Evolutionary conservation across 1,140 invertebrate species (phyloP), one percentile per base, ranked within the genome.

Genomic region (Mesaphorura yosii): DNA sequence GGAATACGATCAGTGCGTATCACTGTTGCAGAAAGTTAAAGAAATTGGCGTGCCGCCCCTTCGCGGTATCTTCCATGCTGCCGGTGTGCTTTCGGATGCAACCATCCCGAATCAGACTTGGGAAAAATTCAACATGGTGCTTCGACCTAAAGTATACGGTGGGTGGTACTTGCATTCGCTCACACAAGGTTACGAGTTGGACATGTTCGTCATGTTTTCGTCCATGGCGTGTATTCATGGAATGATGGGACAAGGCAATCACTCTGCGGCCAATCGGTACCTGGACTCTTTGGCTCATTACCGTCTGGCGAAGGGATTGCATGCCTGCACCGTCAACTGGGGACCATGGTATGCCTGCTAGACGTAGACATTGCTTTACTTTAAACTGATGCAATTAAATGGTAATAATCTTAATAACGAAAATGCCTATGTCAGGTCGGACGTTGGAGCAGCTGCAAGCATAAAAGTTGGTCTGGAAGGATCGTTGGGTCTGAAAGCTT

Each of bases 41-140:
- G 4, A 31, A 5, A 10, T 12, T 15, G 40, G 12, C 6, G 19
- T 48, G 19, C 53, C 53, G 15, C 46, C 46, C 6, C 38, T 55
- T 37, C 20, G 47, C 2, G 53, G 53, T 17, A 44, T 55, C 6
- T 49, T 55, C 26, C 53, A 55, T 39, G 29, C 42, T 14, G 53
- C 53, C 2, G 53, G 53, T 17, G 7, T 40, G 3, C 5, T 55
- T 7, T 6, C 7, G 2, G 53, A 55, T 34, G 38, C 23, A 6
- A 2, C 26, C 17, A 20, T 55, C 2, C 5, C 7, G 2, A 42
- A 49, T 31, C 46, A 41, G 29, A 19, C 37, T 10, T 55, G 53
- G 53, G 47, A 55, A 23, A 17, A 17, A 26, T 49, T 49, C 20
- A 26, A 49, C 20, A 27, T 27, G 12, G 37, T 48, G 14, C 44